Base-by-base conservation (phyloP, 30 jellyfish, hydroid and myxozoan species). In the Pelagia noctiluca region DNA sequence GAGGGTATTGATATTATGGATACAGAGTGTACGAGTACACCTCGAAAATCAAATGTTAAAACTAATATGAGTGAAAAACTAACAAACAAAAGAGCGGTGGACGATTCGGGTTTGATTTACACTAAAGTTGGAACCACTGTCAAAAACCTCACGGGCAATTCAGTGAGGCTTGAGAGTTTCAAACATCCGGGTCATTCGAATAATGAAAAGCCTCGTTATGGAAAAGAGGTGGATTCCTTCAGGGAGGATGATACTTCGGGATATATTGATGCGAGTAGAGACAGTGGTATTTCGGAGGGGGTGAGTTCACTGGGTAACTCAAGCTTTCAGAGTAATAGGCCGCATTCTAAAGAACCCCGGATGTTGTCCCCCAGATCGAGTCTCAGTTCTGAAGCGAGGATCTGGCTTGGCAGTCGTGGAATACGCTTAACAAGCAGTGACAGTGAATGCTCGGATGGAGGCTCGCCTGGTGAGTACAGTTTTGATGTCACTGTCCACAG, bases 281-380 rank as follows among this genome's bases (percentile, higher is more conserved):
- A 92, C 84, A 86, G 97, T 92, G 98, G 98, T 10, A 74, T 92
- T 25, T 92, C 98, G 11, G 97, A 90, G 50, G 90, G 96, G 69
- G 21, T 77, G 68, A 75, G 88, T 54, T 66, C 76, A 35, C 49
- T 3, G 54, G 63, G 53, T 21, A 60, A 61, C 46, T 61, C 80
- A 24, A 77, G 85, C 25, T 26, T 50, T 50, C 77, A 64, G 26
- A 37, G 75, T 19, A 38, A 30, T 28, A 84, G 68, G 21, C 26
- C 50, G 1, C 84, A 19, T 4, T 26, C 75, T 8, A 78, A 70
- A 10, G 49, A 42, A 1, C 36, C 28, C 21, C 26, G 34, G 57
- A 78, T 49, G 7, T 37, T 52, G 69, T 65, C 87, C 25, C 90
- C 83, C 16, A 36, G 75, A 2, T 68, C 91, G 57, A 79, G 97